phyloP scores from a whole-genome alignment of 1,140 invertebrate genomes.

The Pseudomyrmex concolor region DNA sequence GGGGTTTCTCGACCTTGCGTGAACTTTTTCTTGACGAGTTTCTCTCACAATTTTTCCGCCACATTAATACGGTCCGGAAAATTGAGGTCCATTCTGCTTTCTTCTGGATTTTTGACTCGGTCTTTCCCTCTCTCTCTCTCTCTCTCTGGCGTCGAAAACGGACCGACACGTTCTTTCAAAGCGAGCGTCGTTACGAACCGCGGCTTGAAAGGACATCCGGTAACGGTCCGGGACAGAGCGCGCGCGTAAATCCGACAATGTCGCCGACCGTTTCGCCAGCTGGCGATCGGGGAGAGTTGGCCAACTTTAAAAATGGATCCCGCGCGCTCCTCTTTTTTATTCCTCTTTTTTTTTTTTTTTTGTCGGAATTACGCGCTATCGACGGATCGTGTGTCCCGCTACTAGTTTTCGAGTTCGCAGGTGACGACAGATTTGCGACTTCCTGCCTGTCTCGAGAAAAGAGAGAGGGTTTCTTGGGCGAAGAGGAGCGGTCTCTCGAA shows the following conservation, averaged over 20 bases:
- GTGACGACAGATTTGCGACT: conserved; percentile 65
- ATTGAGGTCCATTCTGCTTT: too few relatives aligned
- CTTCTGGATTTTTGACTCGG: too few relatives aligned
- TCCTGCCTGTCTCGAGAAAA: conserved; percentile 37
- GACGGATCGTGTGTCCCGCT: neutral
- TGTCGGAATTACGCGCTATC: conserved; percentile 24
- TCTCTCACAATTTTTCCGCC: too few relatives aligned
- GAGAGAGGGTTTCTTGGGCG: conserved; percentile 39
- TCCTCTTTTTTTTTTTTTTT: neutral
- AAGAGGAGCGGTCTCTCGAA: conserved; percentile 48
- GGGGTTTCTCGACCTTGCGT: too few relatives aligned
- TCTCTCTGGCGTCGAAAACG: neutral
- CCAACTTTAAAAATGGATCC: conserved; percentile 49
- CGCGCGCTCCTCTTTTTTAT: neutral
- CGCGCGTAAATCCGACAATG: conserved; percentile 45
- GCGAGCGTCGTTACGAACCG: neutral
- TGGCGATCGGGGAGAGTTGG: conserved; percentile 1
- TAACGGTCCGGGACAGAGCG: conserved; percentile 15
- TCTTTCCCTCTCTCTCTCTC: too few relatives aligned
- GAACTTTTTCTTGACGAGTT: too few relatives aligned
- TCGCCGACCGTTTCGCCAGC: conserved; percentile 49
- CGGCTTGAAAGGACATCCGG: conserved; percentile 45
- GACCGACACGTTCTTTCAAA: neutral
- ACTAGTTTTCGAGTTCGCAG: conserved; percentile 34
- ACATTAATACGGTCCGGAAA: too few relatives aligned